Base-by-base conservation (phyloP, 2,113 vertebrate species). In the Otis tarda region DNA sequence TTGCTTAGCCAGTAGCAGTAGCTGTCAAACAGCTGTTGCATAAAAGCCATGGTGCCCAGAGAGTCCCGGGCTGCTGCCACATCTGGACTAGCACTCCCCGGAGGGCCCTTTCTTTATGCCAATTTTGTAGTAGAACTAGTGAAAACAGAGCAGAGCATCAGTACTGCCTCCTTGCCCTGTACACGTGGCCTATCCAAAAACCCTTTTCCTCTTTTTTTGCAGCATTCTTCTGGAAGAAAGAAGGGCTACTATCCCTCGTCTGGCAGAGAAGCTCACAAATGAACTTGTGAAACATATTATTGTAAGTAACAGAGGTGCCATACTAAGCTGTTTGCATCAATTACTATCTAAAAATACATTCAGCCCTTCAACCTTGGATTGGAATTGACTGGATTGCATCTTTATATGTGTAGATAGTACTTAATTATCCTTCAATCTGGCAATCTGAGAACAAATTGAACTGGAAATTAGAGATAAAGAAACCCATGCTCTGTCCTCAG, bases 211-310 rank as follows among this genome's bases (percentile, higher is more conserved):
- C 4, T 47, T 81, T 55, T 55, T 53, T 41, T 64, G 7, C 87
- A 98, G 98, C 9, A 13, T 47, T 33, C 39, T 98, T 50, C 7
- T 98, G 88, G 55, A 95, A 28, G 89, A 97, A 89, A 65, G 84
- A 30, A 96, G 18, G 35, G 98, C 98, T n/a, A 97, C 98, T 6
- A 49, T 98, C 30, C 97, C 97, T 56, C 9, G 8, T 14, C 60
- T 98, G 87, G 98, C 98, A 47, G 91, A 97, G 23, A 97, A 86
- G 37, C 97, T 98, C 57, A 97, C 97, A 75, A 61, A 37, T 15
- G 97, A 98, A 52, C 97, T 98, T 57, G 97, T 98, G 85, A 24
- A 10, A 10, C 97, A 97, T 76, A 98, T 98, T 57, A 64, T 20
- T 69, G 98, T 98, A 93, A 98, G 98, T 75, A 80, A 13, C 7